Base-by-base conservation (phyloP, 2,888 invertebrate genomes). In the Coremacera marginata region DNA sequence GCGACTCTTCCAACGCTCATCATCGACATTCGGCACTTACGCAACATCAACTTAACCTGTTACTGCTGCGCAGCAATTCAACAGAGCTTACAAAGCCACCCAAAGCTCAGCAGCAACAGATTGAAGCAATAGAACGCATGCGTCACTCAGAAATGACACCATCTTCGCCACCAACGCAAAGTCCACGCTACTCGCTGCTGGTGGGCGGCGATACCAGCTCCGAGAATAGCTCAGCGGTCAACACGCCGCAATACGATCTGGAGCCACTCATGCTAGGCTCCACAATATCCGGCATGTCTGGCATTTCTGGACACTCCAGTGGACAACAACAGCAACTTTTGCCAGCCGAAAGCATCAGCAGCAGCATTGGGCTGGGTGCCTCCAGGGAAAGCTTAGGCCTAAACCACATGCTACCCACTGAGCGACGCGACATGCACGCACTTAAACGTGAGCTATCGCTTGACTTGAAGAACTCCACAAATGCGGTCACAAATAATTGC, bases 121-220 rank as follows among this genome's bases (percentile, higher is more conserved):
- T 82, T 34, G 55, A 79, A 37, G 52, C 52, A 25, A 84, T 86
- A 84, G 85, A 85, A 76, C 83, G 83, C 63, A 85, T 87, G 2
- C 89, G 89, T 76, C 77, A 89, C 34, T 82, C 85, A 3, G 74
- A 65, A 25, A 85, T 87, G 25, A 89, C 90, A 60, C 89, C 90
- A 37, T 89, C 89, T 22, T 89, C 89, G 44, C 88, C 89, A 0
- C 89, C 89, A 0, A 81, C 86, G 16, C 86, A 87, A 79, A 89
- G 89, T 81, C 90, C 90, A n/a, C 86, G 89, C 2, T 90, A 90
- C 79, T 89, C 90, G n/a, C 78, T 90, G 79, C 82, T 90, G 67
- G 82, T 89, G 31, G 89, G 89, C 70, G 89, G 89, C 70, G 90
- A 90, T 55, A 90, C 89, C 27, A 89, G 89, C 78, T 90, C 90